A percentile compares a stretch with the other conserved stretches of the same genome.
Conservation (phyloP, 2,888 invertebrate genomes). For the Conchocele bisecta region DNA sequence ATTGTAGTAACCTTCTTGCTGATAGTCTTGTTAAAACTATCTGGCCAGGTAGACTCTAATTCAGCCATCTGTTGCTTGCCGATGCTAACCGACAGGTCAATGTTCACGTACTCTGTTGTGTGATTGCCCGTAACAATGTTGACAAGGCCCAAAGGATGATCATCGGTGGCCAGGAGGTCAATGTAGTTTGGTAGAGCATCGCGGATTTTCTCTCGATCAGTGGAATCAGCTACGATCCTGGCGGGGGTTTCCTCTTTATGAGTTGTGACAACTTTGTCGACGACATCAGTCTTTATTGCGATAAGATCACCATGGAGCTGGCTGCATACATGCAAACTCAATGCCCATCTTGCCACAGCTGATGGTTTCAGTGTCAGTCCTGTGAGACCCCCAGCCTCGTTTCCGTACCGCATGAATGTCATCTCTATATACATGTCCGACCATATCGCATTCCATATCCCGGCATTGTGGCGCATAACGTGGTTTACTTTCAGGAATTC, state of each 20-base stretch:
- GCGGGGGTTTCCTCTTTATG: conserved; percentile 51
- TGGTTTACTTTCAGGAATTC: conserved; percentile 51
- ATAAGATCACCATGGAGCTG: conserved; percentile 6
- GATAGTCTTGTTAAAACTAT: not conserved
- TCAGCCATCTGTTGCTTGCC: conserved; percentile 6
- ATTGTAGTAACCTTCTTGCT: not conserved
- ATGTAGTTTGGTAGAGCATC: conserved; percentile 3
- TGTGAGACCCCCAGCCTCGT: conserved; percentile 34
- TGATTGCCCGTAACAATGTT: not conserved
- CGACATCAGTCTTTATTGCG: not conserved
- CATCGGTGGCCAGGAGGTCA: not conserved
- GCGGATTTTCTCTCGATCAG: conserved; percentile 3
- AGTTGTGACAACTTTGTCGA: not conserved
- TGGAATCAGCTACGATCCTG: conserved; percentile 26
- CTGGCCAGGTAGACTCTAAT: conserved; percentile 17
- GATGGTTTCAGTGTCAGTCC: conserved; percentile 38
- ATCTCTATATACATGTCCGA: conserved; percentile 63
- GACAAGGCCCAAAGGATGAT: not conserved
- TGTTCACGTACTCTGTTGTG: not conserved
- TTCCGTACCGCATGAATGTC: conserved; percentile 66
- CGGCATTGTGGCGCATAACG: conserved; percentile 52
- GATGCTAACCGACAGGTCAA: conserved; percentile 21
- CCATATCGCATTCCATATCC: conserved; percentile 61
- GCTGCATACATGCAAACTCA: conserved; percentile 39
- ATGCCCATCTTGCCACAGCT: conserved; percentile 42